Conservation (phyloP, 2,888 invertebrate genomes). For the Temnothorax rugatulus region DNA sequence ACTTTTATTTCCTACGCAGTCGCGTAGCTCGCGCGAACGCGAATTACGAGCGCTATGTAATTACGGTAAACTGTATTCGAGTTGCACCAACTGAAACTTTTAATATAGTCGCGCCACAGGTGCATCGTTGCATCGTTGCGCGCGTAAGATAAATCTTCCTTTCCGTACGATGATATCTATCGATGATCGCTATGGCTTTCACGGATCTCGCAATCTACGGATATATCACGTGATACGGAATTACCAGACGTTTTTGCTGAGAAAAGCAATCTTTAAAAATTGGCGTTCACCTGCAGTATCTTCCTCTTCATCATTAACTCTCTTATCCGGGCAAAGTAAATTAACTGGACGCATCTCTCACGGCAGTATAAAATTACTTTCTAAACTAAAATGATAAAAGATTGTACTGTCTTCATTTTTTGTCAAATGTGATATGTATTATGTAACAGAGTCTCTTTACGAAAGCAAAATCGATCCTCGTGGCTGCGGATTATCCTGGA, state of each 20-base stretch:
- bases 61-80: constrained; percentile 61
- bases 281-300: neutral
- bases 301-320: neutral
- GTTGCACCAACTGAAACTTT: constrained; percentile 56
- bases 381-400: neutral
- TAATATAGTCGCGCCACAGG: constrained; percentile 47
- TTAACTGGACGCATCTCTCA: neutral
- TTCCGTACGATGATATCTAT: constrained; percentile 62
- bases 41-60: constrained; percentile 66
- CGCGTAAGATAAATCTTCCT: constrained; percentile 69
- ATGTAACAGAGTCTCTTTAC: constrained; percentile 7
- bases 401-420: neutral
- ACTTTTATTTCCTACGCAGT: constrained; percentile 5
- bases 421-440: neutral
- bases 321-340: neutral
- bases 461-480: constrained; percentile 8
- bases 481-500: constrained; percentile 50
- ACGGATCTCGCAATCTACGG: constrained; percentile 53
- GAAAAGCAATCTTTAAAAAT: constrained; percentile 3
- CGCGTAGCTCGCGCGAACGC: constrained; percentile 32
- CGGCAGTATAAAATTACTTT: neutral
- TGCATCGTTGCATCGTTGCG: constrained; percentile 52
- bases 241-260: neutral
- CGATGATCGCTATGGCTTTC: constrained; percentile 27
- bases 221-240: neutral